Evolutionary conservation across 1,140 invertebrate species (phyloP).

Genomic region (Proctacanthus coquilletti): DNA sequence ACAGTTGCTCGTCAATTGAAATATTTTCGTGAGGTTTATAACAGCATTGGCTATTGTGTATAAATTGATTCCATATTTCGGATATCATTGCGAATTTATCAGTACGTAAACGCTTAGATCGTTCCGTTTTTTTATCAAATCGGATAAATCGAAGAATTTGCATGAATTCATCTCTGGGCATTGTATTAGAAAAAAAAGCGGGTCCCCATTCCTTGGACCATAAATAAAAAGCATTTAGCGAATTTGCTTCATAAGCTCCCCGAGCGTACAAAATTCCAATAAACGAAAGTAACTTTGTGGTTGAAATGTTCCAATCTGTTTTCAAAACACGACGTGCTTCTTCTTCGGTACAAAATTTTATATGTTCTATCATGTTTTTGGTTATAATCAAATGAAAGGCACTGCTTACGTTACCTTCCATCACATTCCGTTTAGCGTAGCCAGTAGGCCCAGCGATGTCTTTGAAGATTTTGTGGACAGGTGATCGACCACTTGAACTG

Average conservation of each 20-base stretch:
- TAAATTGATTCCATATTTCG: constrained; percentile 22
- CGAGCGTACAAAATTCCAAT: background rate
- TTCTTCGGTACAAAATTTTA: constrained; percentile 4
- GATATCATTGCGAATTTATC: constrained; percentile 24
- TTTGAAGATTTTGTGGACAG: background rate
- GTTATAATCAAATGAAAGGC: background rate
- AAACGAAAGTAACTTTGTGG: constrained; percentile 1
- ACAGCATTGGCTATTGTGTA: constrained; percentile 19
- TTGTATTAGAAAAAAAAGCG: constrained; percentile 10
- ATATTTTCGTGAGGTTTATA: constrained; percentile 21
- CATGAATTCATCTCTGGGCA: constrained; percentile 11
- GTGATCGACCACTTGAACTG: background rate
- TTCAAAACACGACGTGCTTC: constrained; percentile 5
- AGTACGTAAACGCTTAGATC: constrained; percentile 14
- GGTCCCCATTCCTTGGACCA: constrained; percentile 12
- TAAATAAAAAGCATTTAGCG: constrained; percentile 1
- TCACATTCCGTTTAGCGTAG: constrained; percentile 1
- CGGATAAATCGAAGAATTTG: constrained; percentile 13
- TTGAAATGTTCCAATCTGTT: constrained; percentile 1
- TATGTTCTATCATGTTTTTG: constrained; percentile 1
- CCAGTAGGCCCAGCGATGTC: background rate
- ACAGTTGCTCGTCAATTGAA: constrained; percentile 20
- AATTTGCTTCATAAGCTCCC: background rate
- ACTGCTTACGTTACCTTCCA: constrained; percentile 1
- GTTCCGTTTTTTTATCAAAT: constrained; percentile 17